Conservation (phyloP, 1,140 invertebrate genomes). For the Microplitis demolitor region DNA sequence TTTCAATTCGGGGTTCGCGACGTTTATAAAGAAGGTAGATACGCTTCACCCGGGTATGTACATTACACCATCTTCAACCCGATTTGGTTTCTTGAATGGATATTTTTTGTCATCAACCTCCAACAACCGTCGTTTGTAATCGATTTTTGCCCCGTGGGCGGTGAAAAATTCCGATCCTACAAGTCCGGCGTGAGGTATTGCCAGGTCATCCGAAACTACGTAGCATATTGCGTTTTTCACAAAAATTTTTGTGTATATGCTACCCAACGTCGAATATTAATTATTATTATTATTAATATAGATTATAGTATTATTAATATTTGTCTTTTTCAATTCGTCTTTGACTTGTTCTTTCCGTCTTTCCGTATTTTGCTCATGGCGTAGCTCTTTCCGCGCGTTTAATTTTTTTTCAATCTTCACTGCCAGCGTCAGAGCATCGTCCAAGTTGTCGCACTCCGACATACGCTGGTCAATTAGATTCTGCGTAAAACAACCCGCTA, state of each 20-base stretch:
- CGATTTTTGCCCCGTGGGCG: neutral
- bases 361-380: neutral
- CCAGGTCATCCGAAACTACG: neutral
- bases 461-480: slow-evolving; percentile 2
- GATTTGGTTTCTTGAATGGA: slow-evolving; percentile 4
- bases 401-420: neutral
- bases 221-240: neutral
- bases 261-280: no score
- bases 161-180: slow-evolving; percentile 12
- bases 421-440: neutral
- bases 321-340: neutral
- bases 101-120: neutral
- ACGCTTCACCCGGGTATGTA: no score
- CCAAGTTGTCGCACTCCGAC: neutral
- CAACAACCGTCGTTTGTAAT: neutral
- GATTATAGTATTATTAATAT: neutral
- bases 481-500: neutral
- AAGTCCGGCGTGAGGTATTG: slow-evolving; percentile 2
- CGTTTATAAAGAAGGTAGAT: neutral
- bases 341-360: neutral
- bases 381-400: neutral
- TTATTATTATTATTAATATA: no score
- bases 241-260: neutral
- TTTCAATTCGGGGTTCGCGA: neutral
- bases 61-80: neutral